Evolutionary conservation across 92 coral and sea anemone genomes (phyloP), one percentile per base, ranked within the genome.

Genomic region (Micromussa lordhowensis): DNA sequence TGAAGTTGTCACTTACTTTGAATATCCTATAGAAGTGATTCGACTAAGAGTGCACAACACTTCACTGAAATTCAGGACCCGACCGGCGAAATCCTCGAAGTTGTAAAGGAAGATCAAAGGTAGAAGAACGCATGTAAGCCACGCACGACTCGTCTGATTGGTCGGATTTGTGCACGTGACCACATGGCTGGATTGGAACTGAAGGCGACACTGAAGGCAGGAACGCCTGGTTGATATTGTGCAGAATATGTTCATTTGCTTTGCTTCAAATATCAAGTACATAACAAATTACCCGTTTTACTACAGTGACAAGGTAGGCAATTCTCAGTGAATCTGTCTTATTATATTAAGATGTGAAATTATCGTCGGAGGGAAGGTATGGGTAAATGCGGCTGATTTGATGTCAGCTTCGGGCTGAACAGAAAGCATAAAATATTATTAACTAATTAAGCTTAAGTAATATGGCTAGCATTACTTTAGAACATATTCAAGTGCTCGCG

Each of bases 91-190:
- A 77, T 38, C 76, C 83, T 18, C 77, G 53, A 49, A 63, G 76
- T 54, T 51, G 58, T 69, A 85, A 63, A 78, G 89, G 82, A 77
- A 79, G 89, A 63, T 63, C 89, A 64, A 48, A 24, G 82, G 51
- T 77, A 26, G 83, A 18, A 77, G 76, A 78, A 77, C 89, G 89
- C 83, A 76, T 75, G 85, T 79, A 49, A 84, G 93, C 93, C 90
- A 93, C 95, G 91, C 91, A 88, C 54, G 34, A 54, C 35, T 1
- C 16, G 7, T 59, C 78, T 90, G 93, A 93, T 93, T 90, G 95
- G 95, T 21, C 76, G 64, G 22, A 63, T 9, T 28, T 48, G 13
- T 17, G 1, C 89, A 86, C 76, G 89, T 86, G 89, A 64, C 17
- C 1, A 0, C 4, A 40, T 2, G 32, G 40, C 28, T 10, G 85